These are phyloP conservation scores for Australoheros scitulus DNA, from an alignment of 2,113 vertebrate species.

Conservation along the genomic window DNA sequence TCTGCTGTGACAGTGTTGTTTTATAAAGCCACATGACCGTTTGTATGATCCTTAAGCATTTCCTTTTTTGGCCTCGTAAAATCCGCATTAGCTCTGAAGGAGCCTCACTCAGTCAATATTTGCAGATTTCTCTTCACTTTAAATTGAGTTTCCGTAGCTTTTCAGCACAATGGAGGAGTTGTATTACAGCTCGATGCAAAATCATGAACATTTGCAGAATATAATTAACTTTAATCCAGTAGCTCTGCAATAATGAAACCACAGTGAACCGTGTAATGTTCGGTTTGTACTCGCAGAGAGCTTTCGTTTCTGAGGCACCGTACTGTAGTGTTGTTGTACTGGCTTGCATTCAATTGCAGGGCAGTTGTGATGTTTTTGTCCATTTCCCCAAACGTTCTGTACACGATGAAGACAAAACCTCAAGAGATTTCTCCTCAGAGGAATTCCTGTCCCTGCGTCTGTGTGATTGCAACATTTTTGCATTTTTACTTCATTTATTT, in stretches of 20 bases:
- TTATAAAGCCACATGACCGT: background rate
- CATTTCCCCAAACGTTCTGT: background rate
- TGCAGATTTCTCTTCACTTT: background rate
- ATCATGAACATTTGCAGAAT: background rate
- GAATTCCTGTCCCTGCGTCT: background rate
- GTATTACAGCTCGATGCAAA: background rate
- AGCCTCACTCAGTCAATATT: background rate
- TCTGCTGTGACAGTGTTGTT: background rate
- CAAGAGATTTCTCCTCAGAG: background rate
- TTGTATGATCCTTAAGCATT: background rate
- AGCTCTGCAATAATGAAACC: background rate
- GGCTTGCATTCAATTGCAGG: background rate
- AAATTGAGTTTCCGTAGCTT: background rate
- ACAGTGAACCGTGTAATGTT: background rate
- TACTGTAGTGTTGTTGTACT: background rate
- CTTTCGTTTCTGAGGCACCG: background rate
- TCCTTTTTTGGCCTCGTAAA: background rate
- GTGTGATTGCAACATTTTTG: background rate
- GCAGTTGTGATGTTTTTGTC: background rate
- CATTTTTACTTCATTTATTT: background rate
- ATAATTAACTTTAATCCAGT: background rate
- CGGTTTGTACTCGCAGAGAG: background rate
- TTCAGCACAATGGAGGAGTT: background rate
- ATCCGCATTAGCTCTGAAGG: constrained; percentile 20
- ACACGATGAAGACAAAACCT: background rate